A percentile compares a stretch with the other conserved stretches of the same genome.
Conservation (phyloP, 2,113 vertebrate species). For the Typhlomys cinereus region DNA sequence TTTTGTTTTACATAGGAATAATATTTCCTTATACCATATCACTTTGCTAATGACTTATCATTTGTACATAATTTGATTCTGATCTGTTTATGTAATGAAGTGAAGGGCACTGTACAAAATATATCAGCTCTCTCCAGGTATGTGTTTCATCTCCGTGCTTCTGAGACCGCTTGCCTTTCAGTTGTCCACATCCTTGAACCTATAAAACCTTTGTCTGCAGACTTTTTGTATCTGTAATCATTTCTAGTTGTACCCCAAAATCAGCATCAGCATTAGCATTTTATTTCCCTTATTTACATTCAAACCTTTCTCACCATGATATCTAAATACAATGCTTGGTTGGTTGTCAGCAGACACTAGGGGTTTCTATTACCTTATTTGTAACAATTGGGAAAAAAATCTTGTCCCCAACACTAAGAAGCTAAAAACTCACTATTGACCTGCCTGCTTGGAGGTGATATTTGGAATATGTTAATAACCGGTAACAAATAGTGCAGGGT, state of each 20-base stretch:
- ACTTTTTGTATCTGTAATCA: background rate
- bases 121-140: background rate
- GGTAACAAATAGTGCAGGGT: background rate
- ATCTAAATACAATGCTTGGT: conserved; percentile 19
- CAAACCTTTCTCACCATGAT: background rate
- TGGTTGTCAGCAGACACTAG: background rate
- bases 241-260: background rate
- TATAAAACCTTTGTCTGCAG: background rate
- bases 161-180: background rate
- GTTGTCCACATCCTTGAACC: background rate
- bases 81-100: conserved; percentile 28
- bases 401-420: background rate
- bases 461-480: background rate
- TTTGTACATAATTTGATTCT: conserved; percentile 69
- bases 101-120: background rate
- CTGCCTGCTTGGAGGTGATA: background rate
- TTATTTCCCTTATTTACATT: background rate
- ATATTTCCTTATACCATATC: conserved; percentile 64
- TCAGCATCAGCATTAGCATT: background rate
- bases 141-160: conserved; percentile 14
- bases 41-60: conserved; percentile 60
- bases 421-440: background rate
- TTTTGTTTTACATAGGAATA: conserved; percentile 68
- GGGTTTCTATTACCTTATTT: background rate
- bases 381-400: background rate